A percentile compares a stretch with the other conserved stretches of the same genome.
phyloP scores from a whole-genome alignment of 2,888 invertebrate species.

The Leuctra nigra region DNA sequence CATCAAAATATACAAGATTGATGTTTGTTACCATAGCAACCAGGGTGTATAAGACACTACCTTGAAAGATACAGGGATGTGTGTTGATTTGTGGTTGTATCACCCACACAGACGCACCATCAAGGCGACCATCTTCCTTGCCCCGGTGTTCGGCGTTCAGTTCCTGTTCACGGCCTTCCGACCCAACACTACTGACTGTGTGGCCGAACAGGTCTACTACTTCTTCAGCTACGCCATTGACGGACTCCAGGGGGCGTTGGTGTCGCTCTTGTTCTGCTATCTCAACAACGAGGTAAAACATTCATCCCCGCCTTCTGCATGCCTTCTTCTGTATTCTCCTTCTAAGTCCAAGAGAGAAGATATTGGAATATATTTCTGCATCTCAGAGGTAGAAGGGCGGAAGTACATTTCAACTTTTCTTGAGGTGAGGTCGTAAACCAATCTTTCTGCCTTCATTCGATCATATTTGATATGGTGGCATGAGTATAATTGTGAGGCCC shows the following conservation, averaged over 20 bases:
- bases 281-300: conserved; percentile 59
- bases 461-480: too few relatives aligned
- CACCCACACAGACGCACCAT: conserved; percentile 48
- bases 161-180: conserved; percentile 54
- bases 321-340: too few relatives aligned
- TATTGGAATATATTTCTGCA: too few relatives aligned
- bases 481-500: too few relatives aligned
- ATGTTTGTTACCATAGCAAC: too few relatives aligned
- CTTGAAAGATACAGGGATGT: background rate
- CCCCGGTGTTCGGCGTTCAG: conserved; percentile 64
- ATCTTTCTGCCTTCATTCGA: too few relatives aligned
- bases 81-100: background rate
- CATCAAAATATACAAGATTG: too few relatives aligned
- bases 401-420: too few relatives aligned
- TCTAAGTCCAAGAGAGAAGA: too few relatives aligned
- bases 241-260: conserved; percentile 54
- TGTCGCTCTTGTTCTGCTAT: conserved; percentile 60
- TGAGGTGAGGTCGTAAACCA: too few relatives aligned
- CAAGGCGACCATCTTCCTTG: conserved; percentile 58
- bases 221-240: conserved; percentile 53
- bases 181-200: conserved; percentile 46
- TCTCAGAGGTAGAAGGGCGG: too few relatives aligned
- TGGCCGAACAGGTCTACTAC: conserved; percentile 50
- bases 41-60: background rate
- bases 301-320: too few relatives aligned